phyloP scores from a whole-genome alignment of 2,113 vertebrate species.

The Hystrix cristata region DNA sequence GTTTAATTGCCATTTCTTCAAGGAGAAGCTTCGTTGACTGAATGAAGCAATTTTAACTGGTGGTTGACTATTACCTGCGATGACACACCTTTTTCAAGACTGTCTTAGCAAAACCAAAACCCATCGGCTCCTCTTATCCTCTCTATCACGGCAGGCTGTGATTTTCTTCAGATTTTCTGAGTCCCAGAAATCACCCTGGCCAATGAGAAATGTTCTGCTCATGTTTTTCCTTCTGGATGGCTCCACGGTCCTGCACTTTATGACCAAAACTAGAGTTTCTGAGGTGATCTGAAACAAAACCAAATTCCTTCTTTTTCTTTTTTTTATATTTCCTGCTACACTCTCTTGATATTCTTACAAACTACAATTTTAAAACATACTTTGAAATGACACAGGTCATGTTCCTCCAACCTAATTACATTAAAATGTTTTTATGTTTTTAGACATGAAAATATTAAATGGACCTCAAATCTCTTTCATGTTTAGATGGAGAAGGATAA shows the following conservation, averaged over 20 bases:
- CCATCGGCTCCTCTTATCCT: background rate
- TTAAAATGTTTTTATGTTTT: background rate
- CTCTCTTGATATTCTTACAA: background rate
- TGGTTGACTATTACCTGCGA: background rate
- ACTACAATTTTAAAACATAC: background rate
- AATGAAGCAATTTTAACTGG: background rate
- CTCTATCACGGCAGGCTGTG: background rate
- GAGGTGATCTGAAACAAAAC: slow-evolving; percentile 23
- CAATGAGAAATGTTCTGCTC: background rate
- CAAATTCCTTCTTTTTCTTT: background rate
- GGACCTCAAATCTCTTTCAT: slow-evolving; percentile 6
- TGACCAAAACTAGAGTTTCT: background rate
- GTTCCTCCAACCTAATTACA: slow-evolving; percentile 50
- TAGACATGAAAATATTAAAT: background rate
- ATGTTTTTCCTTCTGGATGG: background rate
- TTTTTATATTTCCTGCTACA: background rate
- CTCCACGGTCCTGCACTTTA: background rate
- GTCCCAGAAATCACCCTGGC: background rate
- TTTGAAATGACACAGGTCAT: background rate
- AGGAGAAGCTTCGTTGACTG: background rate
- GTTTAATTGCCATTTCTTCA: background rate
- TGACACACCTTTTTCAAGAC: background rate
- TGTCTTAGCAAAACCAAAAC: background rate
- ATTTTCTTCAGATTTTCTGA: slow-evolving; percentile 8
- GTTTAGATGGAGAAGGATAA: background rate